These are phyloP conservation scores for Bombus superbus DNA, from an alignment of 1,140 invertebrate species.

Conservation along the genomic window DNA sequence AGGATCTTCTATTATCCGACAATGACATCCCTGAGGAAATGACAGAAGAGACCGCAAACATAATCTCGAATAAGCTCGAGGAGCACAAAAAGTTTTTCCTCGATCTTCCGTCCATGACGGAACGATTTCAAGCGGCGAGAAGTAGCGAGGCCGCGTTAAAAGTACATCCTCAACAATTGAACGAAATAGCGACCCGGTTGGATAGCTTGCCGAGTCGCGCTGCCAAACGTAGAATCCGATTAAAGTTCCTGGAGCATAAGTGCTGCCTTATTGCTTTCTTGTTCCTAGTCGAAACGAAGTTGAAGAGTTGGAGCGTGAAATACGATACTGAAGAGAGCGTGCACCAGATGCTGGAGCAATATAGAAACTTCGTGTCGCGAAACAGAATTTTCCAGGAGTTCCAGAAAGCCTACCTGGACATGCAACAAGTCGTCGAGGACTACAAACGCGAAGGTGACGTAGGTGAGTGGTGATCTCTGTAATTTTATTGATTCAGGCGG, in stretches of 20 bases:
- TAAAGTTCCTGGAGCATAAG: constrained; percentile 96
- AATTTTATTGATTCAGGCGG: neutral
- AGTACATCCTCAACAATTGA: constrained; percentile 90
- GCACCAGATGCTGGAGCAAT: constrained; percentile 92
- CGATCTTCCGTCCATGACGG: constrained; percentile 89
- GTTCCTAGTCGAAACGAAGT: constrained; percentile 93
- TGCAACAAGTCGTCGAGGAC: constrained; percentile 95
- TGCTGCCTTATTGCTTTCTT: constrained; percentile 96
- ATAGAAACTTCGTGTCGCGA: constrained; percentile 94
- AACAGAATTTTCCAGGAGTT: constrained; percentile 97
- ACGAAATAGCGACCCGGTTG: constrained; percentile 90
- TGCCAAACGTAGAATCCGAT: constrained; percentile 89
- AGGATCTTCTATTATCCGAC: constrained; percentile 90
- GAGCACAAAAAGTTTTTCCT: constrained; percentile 95
- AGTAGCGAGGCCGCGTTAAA: constrained; percentile 84
- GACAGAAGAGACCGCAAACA: constrained; percentile 93
- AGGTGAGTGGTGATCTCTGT: constrained; percentile 81
- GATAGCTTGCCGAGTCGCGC: constrained; percentile 88
- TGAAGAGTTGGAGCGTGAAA: constrained; percentile 94
- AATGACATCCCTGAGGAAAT: constrained; percentile 91
- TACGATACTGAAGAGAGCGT: constrained; percentile 93
- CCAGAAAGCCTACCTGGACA: constrained; percentile 94
- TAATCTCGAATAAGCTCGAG: constrained; percentile 93
- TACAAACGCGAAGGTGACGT: constrained; percentile 94
- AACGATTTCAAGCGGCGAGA: constrained; percentile 89